A percentile compares a stretch with the other conserved stretches of the same genome.
Conservation (phyloP, 2,888 invertebrate genomes). For the Atethmia centrago region DNA sequence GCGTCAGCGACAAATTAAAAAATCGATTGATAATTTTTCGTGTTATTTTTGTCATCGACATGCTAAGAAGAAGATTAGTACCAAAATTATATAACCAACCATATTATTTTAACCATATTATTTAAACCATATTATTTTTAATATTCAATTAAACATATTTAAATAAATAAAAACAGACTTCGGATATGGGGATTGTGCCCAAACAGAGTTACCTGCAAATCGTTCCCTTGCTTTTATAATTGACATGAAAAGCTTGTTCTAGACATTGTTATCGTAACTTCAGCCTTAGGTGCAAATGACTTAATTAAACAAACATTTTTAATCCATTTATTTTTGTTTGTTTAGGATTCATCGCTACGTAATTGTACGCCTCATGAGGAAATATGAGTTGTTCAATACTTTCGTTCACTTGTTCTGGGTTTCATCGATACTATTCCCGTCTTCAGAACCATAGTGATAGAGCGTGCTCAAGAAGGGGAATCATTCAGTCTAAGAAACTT, state of each 20-base stretch:
- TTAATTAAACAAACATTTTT: no score
- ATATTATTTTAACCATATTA: not conserved
- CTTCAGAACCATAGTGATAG: not conserved
- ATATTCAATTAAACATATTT: not conserved
- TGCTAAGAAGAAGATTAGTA: no score
- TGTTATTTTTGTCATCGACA: no score
- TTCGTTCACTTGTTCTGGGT: not conserved
- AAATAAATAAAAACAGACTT: not conserved
- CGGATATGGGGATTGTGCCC: not conserved
- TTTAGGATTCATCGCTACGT: not conserved
- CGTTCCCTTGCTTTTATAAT: no score
- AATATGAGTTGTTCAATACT: not conserved
- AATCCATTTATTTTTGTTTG: not conserved
- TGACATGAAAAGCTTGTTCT: no score
- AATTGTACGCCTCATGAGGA: not conserved
- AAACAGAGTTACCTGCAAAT: not conserved
- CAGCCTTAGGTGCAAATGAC: not conserved
- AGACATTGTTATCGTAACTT: not conserved
- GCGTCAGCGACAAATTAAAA: no score
- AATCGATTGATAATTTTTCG: no score
- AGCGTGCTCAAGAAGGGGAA: not conserved
- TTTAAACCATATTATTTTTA: not conserved
- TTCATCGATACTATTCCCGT: not conserved
- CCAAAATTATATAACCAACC: not conserved
- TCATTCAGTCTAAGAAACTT: not conserved